Conservation (phyloP, 2,113 vertebrate genomes). For the Gallinago undulata region DNA sequence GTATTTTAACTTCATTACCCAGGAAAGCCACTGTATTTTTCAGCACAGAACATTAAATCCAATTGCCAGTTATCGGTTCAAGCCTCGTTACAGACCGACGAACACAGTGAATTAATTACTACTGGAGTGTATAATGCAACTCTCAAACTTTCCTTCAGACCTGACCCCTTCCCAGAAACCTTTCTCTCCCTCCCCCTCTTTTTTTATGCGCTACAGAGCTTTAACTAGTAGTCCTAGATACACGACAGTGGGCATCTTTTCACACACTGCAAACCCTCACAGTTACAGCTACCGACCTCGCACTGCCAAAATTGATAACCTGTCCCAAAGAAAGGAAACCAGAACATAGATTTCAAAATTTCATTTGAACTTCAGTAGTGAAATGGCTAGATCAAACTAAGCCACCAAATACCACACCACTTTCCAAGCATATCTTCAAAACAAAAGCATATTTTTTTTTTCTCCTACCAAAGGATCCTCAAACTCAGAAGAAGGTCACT, state of each 20-base stretch:
- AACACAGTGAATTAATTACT: neutral
- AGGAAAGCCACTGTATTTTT: neutral
- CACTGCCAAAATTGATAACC: neutral
- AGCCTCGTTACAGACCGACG: fast-evolving
- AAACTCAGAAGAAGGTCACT: neutral
- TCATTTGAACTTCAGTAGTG: neutral
- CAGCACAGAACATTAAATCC: neutral
- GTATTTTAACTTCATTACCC: neutral
- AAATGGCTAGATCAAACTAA: neutral
- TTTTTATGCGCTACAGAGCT: neutral
- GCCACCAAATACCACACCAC: neutral
- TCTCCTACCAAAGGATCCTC: neutral
- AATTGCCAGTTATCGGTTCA: neutral
- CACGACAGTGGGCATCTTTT: fast-evolving
- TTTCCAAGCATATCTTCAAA: neutral
- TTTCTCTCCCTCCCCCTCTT: neutral
- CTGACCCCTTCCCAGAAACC: neutral
- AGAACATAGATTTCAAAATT: too few species aligned
- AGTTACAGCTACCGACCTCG: neutral
- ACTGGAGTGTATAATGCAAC: neutral
- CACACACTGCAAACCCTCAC: fast-evolving
- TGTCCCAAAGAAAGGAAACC: neutral
- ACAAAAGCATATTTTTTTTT: neutral
- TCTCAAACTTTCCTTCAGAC: neutral
- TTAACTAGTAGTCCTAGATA: too few species aligned